These are phyloP conservation scores for Gnatocerus cornutus DNA, from an alignment of 2,888 invertebrate species.

Conservation along the genomic window DNA sequence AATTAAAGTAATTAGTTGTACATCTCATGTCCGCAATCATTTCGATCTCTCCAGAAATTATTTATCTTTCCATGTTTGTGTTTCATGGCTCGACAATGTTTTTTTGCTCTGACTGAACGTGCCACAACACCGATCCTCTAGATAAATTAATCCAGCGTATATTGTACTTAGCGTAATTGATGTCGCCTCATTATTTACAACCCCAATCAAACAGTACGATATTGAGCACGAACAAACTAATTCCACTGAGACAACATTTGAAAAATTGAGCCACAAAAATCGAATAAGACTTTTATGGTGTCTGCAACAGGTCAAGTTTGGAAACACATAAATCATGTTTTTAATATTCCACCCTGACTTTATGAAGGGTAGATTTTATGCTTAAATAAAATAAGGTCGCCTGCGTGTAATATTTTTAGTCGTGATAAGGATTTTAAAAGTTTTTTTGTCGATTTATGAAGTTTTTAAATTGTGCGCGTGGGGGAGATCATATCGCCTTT, in stretches of 20 bases:
- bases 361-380: slow-evolving; percentile 1
- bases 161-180: slow-evolving; percentile 32
- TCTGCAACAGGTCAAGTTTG: slow-evolving; percentile 11
- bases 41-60: no score
- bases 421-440: slow-evolving; percentile 9
- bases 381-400: neutral
- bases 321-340: slow-evolving; percentile 4
- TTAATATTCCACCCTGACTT: slow-evolving; percentile 5
- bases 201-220: slow-evolving; percentile 23
- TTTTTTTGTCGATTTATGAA: neutral
- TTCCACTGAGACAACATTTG: neutral
- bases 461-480: slow-evolving; percentile 3
- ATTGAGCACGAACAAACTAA: slow-evolving; percentile 10
- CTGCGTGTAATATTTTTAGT: slow-evolving; percentile 1
- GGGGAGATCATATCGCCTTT: neutral
- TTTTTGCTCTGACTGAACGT: slow-evolving; percentile 12
- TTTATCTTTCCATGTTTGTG: no score
- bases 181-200: slow-evolving; percentile 24
- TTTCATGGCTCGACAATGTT: no score
- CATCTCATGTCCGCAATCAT: no score
- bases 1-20: no score
- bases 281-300: neutral
- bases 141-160: slow-evolving; percentile 32
- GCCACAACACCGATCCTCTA: slow-evolving; percentile 19
- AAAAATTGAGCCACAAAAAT: slow-evolving; percentile 1